Evolutionary conservation across 2,113 vertebrate species (phyloP).

Genomic region (Clarias gariepinus): DNA sequence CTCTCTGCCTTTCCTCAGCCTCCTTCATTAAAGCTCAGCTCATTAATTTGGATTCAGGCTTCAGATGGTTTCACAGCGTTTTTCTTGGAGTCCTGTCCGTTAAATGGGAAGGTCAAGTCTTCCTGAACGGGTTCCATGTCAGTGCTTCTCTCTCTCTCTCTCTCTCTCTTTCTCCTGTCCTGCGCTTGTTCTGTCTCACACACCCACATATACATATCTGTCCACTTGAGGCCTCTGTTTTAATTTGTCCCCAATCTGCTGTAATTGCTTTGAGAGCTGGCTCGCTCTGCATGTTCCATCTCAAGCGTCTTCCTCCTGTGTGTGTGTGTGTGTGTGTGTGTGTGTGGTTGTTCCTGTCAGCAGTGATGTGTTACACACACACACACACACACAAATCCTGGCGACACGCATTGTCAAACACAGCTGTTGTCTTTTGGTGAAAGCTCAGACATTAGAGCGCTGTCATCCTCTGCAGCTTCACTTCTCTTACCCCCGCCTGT

Average conservation of each 20-base stretch:
- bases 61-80: slow-evolving; percentile 19
- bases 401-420: slow-evolving; percentile 65
- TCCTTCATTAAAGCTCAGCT: slow-evolving; percentile 1
- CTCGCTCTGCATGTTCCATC: slow-evolving; percentile 65
- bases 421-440: slow-evolving; percentile 61
- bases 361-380: no score
- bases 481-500: slow-evolving; percentile 26
- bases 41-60: neutral
- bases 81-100: neutral
- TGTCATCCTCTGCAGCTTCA: slow-evolving; percentile 54
- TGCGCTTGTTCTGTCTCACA: neutral
- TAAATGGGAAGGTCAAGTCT: neutral
- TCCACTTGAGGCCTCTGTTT: slow-evolving; percentile 77
- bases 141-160: neutral
- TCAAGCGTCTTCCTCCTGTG: slow-evolving; percentile 5
- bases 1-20: slow-evolving; percentile 48
- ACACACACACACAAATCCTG: neutral
- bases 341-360: no score
- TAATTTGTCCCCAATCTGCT: slow-evolving; percentile 79
- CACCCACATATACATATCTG: slow-evolving; percentile 58
- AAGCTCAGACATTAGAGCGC: slow-evolving; percentile 57
- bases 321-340: slow-evolving; percentile 11
- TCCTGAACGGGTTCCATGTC: neutral
- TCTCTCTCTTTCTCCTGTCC: neutral
- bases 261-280: slow-evolving; percentile 78